Percentiles rank a stretch among this genome's conserved stretches.
These are phyloP conservation scores for Drosophila elegans DNA, from an alignment of 1,140 invertebrate genomes.

Conservation along the genomic window DNA sequence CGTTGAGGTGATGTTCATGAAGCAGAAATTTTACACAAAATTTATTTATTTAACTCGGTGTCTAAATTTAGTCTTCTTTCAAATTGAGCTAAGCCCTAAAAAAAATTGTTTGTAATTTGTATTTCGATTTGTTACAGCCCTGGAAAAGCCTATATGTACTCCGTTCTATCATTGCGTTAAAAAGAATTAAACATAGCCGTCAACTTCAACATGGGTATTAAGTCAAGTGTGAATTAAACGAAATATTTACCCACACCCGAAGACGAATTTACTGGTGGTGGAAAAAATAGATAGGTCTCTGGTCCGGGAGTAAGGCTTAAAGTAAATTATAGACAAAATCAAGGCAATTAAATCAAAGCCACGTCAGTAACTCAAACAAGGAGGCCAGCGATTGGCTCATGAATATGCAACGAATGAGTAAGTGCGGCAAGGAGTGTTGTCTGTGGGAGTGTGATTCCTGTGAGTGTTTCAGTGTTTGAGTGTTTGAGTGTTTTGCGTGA, in stretches of 20 bases:
- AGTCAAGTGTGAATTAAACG: conserved; percentile 41
- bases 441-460: conserved; percentile 15
- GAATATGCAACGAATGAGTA: conserved; percentile 73
- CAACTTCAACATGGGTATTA: conserved; percentile 11
- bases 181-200: background rate
- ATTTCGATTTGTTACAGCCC: too few relatives aligned
- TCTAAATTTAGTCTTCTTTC: too few relatives aligned
- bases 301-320: conserved; percentile 38
- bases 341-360: conserved; percentile 77
- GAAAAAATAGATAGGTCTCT: conserved; percentile 13
- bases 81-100: too few relatives aligned
- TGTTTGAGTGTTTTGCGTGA: background rate
- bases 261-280: background rate
- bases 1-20: too few relatives aligned
- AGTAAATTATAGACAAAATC: conserved; percentile 80
- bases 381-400: conserved; percentile 53
- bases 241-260: conserved; percentile 28
- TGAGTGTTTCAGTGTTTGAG: background rate
- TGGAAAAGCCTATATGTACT: background rate
- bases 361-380: conserved; percentile 77
- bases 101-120: background rate
- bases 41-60: too few relatives aligned
- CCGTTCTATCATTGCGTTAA: background rate
- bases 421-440: conserved; percentile 43
- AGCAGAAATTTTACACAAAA: too few relatives aligned